These are phyloP conservation scores for Oscheius sp. DNA, from an alignment of 2,888 invertebrate species.

Conservation along the genomic window DNA sequence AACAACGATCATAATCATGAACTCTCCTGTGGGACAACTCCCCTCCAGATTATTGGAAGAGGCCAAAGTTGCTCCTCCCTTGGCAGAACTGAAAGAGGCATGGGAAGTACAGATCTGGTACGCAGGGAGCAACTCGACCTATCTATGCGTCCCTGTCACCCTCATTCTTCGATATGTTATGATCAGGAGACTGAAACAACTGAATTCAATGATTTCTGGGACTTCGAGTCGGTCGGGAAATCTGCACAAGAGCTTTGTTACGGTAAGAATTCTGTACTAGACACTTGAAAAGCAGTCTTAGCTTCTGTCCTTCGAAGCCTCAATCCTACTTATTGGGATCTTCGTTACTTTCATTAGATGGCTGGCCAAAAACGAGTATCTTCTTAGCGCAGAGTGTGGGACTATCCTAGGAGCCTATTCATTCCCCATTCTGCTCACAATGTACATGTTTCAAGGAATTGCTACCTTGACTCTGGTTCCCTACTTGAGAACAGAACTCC, in stretches of 20 bases:
- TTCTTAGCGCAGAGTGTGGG: not conserved
- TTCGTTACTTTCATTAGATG: conserved; percentile 1
- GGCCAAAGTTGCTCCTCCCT: not conserved
- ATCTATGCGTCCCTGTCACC: conserved; percentile 1
- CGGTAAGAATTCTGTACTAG: not conserved
- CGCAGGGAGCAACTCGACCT: not conserved
- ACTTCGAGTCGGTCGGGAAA: not conserved
- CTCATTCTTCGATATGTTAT: conserved; percentile 4
- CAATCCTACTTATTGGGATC: not conserved
- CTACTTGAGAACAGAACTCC: not conserved
- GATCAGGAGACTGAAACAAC: not conserved
- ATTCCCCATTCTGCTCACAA: not conserved
- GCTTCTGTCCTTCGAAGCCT: conserved; percentile 9
- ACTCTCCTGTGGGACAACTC: not conserved
- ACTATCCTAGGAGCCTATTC: conserved; percentile 10
- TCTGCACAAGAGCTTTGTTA: conserved; percentile 7
- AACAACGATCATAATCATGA: conserved; percentile 1
- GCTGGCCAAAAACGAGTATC: conserved; percentile 4
- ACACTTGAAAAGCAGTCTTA: not conserved
- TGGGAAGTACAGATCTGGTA: conserved; percentile 14
- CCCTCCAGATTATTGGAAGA: not conserved
- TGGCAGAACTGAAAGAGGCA: conserved; percentile 6
- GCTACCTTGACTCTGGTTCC: conserved; percentile 2
- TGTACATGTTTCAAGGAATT: conserved; percentile 10
- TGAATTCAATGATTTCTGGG: not conserved